Conservation (phyloP, 2,113 vertebrate genomes). For the Scalopus aquaticus region DNA sequence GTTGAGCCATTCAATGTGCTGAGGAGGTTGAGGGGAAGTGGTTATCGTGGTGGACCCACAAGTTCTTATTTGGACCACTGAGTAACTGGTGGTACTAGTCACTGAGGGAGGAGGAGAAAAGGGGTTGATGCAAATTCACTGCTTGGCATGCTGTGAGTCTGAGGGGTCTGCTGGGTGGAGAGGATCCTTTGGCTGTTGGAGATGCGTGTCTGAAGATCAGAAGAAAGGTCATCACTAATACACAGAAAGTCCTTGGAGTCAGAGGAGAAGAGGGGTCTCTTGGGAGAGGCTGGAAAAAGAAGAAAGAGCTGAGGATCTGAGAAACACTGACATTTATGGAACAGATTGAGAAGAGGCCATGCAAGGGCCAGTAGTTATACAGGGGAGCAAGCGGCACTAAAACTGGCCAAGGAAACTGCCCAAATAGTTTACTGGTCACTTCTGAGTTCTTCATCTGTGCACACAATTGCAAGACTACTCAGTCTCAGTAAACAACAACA, state of each 20-base stretch:
- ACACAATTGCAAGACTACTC: too few species aligned
- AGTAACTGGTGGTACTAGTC: neutral
- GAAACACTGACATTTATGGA: neutral
- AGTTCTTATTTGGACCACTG: neutral
- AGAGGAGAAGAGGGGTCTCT: neutral
- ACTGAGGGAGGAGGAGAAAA: neutral
- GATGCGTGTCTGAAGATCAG: neutral
- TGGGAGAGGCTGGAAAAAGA: neutral
- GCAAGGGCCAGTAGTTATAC: neutral
- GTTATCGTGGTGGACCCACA: neutral
- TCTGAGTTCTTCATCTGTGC: too few species aligned
- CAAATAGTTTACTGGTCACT: too few species aligned
- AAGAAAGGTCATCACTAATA: neutral
- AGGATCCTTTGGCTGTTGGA: neutral
- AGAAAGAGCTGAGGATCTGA: neutral
- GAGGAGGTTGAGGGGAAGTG: neutral
- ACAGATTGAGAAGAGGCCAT: neutral
- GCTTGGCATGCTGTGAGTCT: neutral
- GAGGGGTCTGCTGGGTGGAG: too few species aligned
- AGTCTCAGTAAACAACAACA: too few species aligned
- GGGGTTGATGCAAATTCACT: neutral
- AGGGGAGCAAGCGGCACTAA: too few species aligned
- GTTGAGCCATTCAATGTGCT: neutral
- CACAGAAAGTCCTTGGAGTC: neutral
- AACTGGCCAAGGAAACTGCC: too few species aligned